A percentile compares a stretch with the other conserved stretches of the same genome.
phyloP scores from a whole-genome alignment of 2,113 vertebrate genomes.

The Polyodon spathula region DNA sequence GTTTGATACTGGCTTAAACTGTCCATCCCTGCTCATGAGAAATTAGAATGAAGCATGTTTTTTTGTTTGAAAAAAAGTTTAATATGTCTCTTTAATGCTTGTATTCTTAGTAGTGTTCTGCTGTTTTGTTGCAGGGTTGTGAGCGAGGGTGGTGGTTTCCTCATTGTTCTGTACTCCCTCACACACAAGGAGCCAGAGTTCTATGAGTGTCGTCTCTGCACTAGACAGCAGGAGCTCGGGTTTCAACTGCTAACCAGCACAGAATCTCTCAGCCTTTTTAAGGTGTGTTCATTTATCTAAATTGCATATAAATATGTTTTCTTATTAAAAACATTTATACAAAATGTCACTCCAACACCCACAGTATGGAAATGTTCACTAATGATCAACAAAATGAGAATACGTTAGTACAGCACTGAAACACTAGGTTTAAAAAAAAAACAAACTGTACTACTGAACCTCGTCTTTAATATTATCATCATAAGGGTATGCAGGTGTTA shows the following conservation, averaged over 20 bases:
- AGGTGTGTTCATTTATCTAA: constrained; percentile 55
- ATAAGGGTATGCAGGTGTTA: too few relatives aligned
- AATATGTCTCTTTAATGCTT: not conserved
- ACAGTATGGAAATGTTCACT: too few relatives aligned
- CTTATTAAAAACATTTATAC: not conserved
- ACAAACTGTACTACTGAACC: too few relatives aligned
- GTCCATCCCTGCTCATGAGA: not conserved
- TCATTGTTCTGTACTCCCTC: constrained; percentile 74
- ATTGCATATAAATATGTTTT: too few relatives aligned
- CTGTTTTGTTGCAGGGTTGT: constrained; percentile 56
- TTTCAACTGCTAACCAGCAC: constrained; percentile 72
- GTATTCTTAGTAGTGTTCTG: not conserved
- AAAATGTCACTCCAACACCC: not conserved
- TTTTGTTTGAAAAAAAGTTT: not conserved
- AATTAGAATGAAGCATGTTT: too few relatives aligned
- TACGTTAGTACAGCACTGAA: too few relatives aligned
- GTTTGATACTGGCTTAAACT: too few relatives aligned
- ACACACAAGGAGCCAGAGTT: constrained; percentile 82
- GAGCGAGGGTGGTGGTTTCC: constrained; percentile 71
- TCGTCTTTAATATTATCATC: too few relatives aligned
- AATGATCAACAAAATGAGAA: too few relatives aligned
- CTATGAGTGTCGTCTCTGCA: constrained; percentile 67
- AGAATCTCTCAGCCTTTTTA: constrained; percentile 68
- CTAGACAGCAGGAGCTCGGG: constrained; percentile 47
- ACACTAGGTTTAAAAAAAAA: too few relatives aligned